Percentiles rank a stretch among this genome's conserved stretches.
Evolutionary conservation across 2,797 vertebrate species (phyloP).

Genomic region (Tapera naevia): DNA sequence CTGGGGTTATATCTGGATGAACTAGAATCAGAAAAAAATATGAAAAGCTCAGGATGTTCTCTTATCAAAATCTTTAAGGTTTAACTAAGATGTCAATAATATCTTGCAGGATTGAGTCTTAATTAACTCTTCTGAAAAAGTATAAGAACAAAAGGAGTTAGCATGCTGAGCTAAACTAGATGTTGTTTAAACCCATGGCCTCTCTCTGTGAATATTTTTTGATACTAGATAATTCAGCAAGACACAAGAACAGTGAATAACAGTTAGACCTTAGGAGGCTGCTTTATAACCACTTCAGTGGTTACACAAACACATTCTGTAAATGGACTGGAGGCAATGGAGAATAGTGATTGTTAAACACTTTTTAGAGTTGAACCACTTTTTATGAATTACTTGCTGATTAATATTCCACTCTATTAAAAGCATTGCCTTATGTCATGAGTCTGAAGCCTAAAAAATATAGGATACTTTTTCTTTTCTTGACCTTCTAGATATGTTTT

Average conservation of each 20-base stretch:
- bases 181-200: neutral
- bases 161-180: neutral
- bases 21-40: conserved; percentile 13
- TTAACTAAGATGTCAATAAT: neutral
- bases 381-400: neutral
- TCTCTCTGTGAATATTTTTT: neutral
- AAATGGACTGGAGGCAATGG: neutral
- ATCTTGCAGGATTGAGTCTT: neutral
- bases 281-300: neutral
- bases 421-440: neutral
- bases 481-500: neutral
- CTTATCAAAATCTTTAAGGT: neutral
- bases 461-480: neutral
- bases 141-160: neutral
- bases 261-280: neutral
- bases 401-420: neutral
- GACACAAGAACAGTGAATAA: neutral
- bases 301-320: neutral
- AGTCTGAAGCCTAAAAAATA: neutral
- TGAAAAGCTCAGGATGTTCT: neutral
- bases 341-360: neutral
- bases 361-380: neutral
- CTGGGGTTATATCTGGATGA: neutral
- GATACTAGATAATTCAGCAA: neutral
- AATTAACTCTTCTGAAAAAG: neutral